Percentiles rank a stretch among this genome's conserved stretches.
Conservation (phyloP, 2,113 vertebrate species). For the Microcebus griseorufus region DNA sequence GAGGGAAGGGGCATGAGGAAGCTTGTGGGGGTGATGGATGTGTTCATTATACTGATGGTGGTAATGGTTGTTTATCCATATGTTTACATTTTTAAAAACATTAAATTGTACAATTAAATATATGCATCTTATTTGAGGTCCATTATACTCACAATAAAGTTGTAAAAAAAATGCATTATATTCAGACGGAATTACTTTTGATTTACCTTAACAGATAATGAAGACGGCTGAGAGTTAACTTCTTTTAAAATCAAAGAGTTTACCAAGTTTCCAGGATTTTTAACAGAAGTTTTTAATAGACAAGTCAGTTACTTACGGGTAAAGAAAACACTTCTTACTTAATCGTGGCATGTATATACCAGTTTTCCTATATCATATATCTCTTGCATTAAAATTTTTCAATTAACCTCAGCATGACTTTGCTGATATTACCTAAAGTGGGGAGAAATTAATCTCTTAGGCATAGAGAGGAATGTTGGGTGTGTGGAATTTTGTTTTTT, state of each 20-base stretch:
- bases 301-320: not conserved
- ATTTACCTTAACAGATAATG: not conserved
- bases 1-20: not conserved
- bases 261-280: not conserved
- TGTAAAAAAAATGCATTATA: not conserved
- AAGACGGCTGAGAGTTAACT: not conserved
- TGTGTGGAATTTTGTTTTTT: not conserved
- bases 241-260: slow-evolving; percentile 30
- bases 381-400: slow-evolving; percentile 16
- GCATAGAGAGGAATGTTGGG: slow-evolving; percentile 41
- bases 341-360: not conserved
- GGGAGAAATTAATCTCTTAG: slow-evolving; percentile 53
- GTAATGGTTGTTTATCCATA: not conserved
- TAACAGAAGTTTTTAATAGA: not conserved
- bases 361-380: not conserved
- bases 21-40: not conserved
- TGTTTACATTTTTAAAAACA: not conserved
- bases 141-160: not conserved
- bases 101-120: not conserved
- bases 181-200: slow-evolving; percentile 21
- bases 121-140: not conserved
- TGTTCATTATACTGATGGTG: not conserved
- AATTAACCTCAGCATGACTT: slow-evolving; percentile 42
- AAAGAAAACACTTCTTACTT: slow-evolving; percentile 44
- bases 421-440: not conserved